Evolutionary conservation across 2,888 invertebrate species (phyloP), one percentile per base, ranked within the genome.

Genomic region (Seladonia tumulorum): DNA sequence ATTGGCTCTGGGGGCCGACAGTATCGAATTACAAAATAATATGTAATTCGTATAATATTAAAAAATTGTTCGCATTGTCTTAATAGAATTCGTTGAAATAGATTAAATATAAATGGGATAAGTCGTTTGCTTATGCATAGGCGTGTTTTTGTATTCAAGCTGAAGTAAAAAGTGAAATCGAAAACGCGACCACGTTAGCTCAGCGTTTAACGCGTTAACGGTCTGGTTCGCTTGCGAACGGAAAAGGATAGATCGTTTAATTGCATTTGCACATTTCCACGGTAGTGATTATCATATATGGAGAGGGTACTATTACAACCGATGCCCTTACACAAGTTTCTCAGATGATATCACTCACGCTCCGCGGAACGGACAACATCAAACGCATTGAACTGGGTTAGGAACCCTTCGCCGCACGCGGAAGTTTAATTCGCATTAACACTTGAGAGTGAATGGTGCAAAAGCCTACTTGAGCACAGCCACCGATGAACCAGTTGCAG

Each of bases 311-410:
- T 63, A 68, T 82, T 72, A 29, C 25, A 66, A 42, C 18, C 66
- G 74, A 83, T 74, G 76, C 60, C n/a, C 18, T 68, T 75, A 77
- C 80, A 83, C 80, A 83, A 79, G 79, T 83, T 86, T 81, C 85
- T 79, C 79, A 47, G 74, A 78, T 85, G 82, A 85, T 88, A 87
- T 88, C 83, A 85, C 78, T 82, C 78, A 71, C 70, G 70, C 45
- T 88, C 84, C 82, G 60, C 74, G 39, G 81, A 86, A 87, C 73
- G 82, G 81, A 76, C 79, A 85, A 81, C 89, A 81, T 88, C 85
- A 87, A 82, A 89, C 76, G 73, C 81, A 87, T 83, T 81, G 82
- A 88, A 85, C 85, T 84, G 71, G 87, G 88, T 88, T 88, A 88
- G 83, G 63, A 80, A 72, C 80, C 79, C 82, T 80, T 25, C 72